Evolutionary conservation across 2,797 vertebrate species (phyloP).

Genomic region (Notolabrus celidotus): DNA sequence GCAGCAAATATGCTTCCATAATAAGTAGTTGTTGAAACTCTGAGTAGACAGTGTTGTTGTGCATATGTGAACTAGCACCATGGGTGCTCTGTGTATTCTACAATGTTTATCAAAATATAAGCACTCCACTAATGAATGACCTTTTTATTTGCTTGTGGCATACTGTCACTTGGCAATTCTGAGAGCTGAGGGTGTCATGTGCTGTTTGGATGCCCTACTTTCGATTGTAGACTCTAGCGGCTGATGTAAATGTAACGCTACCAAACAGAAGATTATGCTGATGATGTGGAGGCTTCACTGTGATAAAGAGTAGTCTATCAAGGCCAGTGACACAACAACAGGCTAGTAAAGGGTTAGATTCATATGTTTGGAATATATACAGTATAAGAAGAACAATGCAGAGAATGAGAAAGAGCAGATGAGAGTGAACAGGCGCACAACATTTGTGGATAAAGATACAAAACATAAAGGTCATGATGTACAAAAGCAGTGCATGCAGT

Average conservation of each 20-base stretch:
- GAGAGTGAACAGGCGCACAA: not conserved
- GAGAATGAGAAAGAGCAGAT: constrained; percentile 1
- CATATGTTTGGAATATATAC: constrained; percentile 2
- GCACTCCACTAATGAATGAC: constrained; percentile 22
- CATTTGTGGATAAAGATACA: not conserved
- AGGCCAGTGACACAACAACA: constrained; percentile 18
- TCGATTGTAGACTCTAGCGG: constrained; percentile 5
- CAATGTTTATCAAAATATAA: constrained; percentile 11
- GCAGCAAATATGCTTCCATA: not conserved
- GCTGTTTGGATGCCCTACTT: constrained; percentile 43
- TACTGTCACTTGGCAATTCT: constrained; percentile 27
- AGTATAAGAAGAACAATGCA: constrained; percentile 15
- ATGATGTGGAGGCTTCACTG: constrained; percentile 9
- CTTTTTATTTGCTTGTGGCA: constrained; percentile 38
- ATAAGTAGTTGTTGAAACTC: not conserved
- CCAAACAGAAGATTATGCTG: constrained; percentile 27
- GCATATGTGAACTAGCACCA: not conserved
- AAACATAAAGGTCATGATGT: not conserved
- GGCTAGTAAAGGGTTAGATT: constrained; percentile 12
- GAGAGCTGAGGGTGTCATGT: constrained; percentile 28
- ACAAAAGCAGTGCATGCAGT: not conserved
- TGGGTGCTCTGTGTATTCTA: not conserved
- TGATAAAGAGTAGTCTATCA: constrained; percentile 27
- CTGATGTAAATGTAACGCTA: constrained; percentile 5
- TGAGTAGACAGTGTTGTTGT: not conserved